Conservation (phyloP, 2,113 vertebrate genomes). For the Lota lota region DNA sequence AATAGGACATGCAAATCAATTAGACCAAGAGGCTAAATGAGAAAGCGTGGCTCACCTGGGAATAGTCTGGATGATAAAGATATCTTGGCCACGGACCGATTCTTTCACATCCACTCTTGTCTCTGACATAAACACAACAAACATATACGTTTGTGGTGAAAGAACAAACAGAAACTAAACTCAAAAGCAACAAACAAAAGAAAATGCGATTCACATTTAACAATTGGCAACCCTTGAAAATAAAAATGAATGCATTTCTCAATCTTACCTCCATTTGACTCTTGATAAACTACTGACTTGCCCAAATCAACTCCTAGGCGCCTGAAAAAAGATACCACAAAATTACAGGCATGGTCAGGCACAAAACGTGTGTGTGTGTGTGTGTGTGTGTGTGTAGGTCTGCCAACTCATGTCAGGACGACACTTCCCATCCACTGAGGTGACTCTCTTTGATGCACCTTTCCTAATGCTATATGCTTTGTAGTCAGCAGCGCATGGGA, state of each 20-base stretch:
- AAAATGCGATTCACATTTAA: too few species aligned
- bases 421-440: too few species aligned
- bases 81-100: slow-evolving; percentile 93
- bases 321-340: slow-evolving; percentile 56
- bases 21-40: neutral
- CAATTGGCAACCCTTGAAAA: too few species aligned
- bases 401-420: too few species aligned
- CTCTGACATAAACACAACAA: slow-evolving; percentile 69
- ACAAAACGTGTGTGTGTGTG: too few species aligned
- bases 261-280: slow-evolving; percentile 86
- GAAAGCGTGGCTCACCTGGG: slow-evolving; percentile 80
- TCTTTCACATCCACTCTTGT: slow-evolving; percentile 96
- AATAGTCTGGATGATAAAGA: slow-evolving; percentile 98
- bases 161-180: too few species aligned
- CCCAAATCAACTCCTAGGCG: slow-evolving; percentile 92
- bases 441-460: too few species aligned
- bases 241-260: neutral
- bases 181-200: too few species aligned
- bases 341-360: too few species aligned
- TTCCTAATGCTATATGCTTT: too few species aligned
- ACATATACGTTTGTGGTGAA: neutral
- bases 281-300: slow-evolving; percentile 93
- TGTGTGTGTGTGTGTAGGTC: too few species aligned
- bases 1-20: neutral
- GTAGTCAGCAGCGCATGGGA: too few species aligned